Evolutionary conservation across 2,888 invertebrate species (phyloP).

Genomic region (Dryobotodes eremita): DNA sequence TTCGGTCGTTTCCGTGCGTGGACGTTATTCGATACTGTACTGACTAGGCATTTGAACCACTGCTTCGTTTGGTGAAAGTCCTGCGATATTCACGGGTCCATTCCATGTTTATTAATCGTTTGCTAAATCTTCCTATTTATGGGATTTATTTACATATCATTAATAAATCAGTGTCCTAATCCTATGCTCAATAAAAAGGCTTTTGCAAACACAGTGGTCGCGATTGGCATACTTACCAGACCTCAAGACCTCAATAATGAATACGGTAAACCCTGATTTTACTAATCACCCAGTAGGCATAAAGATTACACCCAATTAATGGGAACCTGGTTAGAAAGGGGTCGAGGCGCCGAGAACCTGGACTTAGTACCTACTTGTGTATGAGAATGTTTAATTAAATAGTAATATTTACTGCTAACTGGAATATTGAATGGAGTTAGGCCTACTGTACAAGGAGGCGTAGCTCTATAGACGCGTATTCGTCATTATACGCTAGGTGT

Average conservation of each 20-base stretch:
- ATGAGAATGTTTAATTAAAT: slow-evolving; percentile 81
- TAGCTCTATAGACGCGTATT: background rate
- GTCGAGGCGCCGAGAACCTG: slow-evolving; percentile 19
- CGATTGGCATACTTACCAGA: background rate
- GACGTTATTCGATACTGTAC: slow-evolving; percentile 17
- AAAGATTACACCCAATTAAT: slow-evolving; percentile 45
- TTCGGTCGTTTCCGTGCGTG: slow-evolving; percentile 22
- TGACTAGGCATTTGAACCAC: slow-evolving; percentile 2
- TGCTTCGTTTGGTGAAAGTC: background rate
- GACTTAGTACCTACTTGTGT: slow-evolving; percentile 12
- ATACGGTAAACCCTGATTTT: slow-evolving; percentile 28
- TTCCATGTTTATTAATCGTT: background rate
- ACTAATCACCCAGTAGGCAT: slow-evolving; percentile 24
- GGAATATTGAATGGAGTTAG: slow-evolving; percentile 74
- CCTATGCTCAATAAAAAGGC: background rate
- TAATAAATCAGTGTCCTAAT: background rate
- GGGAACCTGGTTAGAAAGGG: slow-evolving; percentile 17
- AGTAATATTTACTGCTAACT: slow-evolving; percentile 79
- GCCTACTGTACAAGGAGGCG: background rate
- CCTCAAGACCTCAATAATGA: slow-evolving; percentile 8
- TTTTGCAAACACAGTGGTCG: background rate
- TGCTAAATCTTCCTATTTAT: background rate
- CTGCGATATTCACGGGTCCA: background rate
- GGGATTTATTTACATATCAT: background rate
- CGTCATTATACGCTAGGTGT: background rate